These are phyloP conservation scores for Notospermus geniculatus DNA, from an alignment of 1,140 invertebrate species.

Conservation along the genomic window DNA sequence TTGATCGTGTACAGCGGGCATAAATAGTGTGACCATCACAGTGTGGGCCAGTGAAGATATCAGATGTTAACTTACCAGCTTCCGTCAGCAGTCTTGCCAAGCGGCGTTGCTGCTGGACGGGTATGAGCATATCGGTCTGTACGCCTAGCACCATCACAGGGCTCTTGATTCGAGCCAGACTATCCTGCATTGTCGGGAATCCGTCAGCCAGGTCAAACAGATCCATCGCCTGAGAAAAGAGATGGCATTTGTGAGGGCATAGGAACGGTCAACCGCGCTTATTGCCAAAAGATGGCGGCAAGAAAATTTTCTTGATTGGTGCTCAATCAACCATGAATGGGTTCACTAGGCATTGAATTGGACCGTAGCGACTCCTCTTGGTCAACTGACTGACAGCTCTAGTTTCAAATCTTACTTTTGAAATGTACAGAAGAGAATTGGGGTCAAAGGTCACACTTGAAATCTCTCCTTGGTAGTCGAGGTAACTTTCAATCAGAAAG, in stretches of 20 bases:
- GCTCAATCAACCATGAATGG: no score
- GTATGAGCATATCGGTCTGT: conserved; percentile 55
- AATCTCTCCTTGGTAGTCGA: conserved; percentile 54
- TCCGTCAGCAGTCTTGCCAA: conserved; percentile 41
- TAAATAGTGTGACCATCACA: no score
- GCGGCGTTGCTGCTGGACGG: conserved; percentile 52
- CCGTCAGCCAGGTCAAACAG: conserved; percentile 52
- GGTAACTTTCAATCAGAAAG: conserved; percentile 55
- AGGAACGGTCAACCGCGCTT: not conserved
- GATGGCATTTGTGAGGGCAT: not conserved
- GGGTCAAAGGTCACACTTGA: conserved; percentile 55
- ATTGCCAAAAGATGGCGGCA: no score
- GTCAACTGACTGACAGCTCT: no score
- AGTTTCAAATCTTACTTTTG: conserved; percentile 41
- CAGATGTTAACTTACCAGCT: conserved; percentile 30
- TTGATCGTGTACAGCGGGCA: no score
- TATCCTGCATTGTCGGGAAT: conserved; percentile 33
- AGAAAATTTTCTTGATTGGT: no score
- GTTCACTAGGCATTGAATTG: no score
- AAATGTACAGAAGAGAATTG: conserved; percentile 55
- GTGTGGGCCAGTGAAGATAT: no score
- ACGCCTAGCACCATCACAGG: conserved; percentile 54
- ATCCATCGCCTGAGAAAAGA: conserved; percentile 51
- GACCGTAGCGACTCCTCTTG: no score
- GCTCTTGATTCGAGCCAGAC: conserved; percentile 39